These are phyloP conservation scores for Timema cristinae DNA, from an alignment of 2,888 invertebrate genomes.

Conservation along the genomic window DNA sequence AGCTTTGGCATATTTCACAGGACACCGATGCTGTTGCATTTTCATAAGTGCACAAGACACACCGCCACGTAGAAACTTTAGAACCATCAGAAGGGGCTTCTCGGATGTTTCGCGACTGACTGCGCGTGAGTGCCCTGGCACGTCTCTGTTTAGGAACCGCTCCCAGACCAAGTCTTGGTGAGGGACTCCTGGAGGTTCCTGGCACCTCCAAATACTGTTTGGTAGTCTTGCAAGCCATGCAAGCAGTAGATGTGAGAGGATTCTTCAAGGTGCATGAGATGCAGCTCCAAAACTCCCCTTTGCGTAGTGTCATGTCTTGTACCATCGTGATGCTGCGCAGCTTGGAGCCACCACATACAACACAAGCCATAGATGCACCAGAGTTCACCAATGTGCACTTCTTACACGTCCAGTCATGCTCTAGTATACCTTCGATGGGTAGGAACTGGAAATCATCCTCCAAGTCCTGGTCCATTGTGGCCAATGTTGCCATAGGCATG, in stretches of 20 bases:
- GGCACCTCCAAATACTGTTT: slow-evolving; percentile 34
- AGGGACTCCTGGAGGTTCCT: slow-evolving; percentile 45
- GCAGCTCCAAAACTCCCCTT: slow-evolving; percentile 76
- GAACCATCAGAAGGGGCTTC: background rate
- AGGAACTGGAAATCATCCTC: slow-evolving; percentile 66
- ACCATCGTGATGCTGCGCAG: slow-evolving; percentile 61
- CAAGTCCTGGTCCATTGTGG: slow-evolving; percentile 62
- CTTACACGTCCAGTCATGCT: slow-evolving; percentile 72
- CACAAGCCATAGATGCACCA: slow-evolving; percentile 65
- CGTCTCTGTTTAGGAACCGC: slow-evolving; percentile 32
- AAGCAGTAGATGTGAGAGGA: slow-evolving; percentile 60
- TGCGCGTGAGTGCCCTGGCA: background rate
- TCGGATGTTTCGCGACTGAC: background rate
- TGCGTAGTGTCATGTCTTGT: slow-evolving; percentile 64
- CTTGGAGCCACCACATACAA: slow-evolving; percentile 83
- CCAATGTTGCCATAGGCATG: slow-evolving; percentile 53
- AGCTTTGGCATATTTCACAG: slow-evolving; percentile 75
- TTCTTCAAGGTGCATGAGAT: slow-evolving; percentile 78
- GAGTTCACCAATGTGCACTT: slow-evolving; percentile 86
- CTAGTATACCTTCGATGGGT: slow-evolving; percentile 34
- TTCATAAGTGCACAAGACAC: slow-evolving; percentile 75
- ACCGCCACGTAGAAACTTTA: slow-evolving; percentile 60
- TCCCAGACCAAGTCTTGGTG: slow-evolving; percentile 36
- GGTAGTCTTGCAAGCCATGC: slow-evolving; percentile 72
- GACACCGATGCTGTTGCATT: slow-evolving; percentile 57